Percentiles rank a stretch among this genome's conserved stretches.
Evolutionary conservation across 2,797 vertebrate species (phyloP).

Genomic region (Cyclura pinguis): DNA sequence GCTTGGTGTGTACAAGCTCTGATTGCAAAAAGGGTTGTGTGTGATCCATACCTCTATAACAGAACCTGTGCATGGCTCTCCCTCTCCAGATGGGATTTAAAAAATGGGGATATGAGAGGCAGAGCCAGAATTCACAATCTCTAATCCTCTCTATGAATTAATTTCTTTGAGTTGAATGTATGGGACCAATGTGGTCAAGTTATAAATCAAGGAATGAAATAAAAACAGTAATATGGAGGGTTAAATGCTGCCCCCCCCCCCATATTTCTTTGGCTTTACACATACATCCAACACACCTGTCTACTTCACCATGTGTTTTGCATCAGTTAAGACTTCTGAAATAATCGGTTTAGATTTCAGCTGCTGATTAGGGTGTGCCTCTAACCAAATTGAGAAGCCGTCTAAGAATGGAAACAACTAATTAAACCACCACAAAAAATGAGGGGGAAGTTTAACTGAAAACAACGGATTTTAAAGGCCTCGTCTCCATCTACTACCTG

Average conservation of each 20-base stretch:
- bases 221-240: not conserved
- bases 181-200: not conserved
- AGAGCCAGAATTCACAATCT: not conserved
- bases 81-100: too few species aligned
- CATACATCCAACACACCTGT: conserved; percentile 71
- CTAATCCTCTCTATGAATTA: not conserved
- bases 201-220: not conserved
- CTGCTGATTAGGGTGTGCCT: conserved; percentile 77
- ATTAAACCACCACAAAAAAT: conserved; percentile 63
- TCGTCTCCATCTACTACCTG: conserved; percentile 56
- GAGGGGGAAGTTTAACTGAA: conserved; percentile 45
- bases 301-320: conserved; percentile 69
- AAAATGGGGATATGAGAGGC: not conserved
- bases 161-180: not conserved
- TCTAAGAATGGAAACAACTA: conserved; percentile 71
- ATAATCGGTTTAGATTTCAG: conserved; percentile 82
- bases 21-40: not conserved
- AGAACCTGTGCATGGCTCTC: not conserved
- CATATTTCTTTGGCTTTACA: conserved; percentile 60
- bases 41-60: not conserved
- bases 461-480: conserved; percentile 53
- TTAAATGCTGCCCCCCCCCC: not conserved
- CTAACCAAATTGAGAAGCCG: conserved; percentile 74
- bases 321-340: conserved; percentile 81
- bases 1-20: not conserved